Percentiles rank a stretch among this genome's conserved stretches.
Evolutionary conservation across 2,113 vertebrate species (phyloP).

Genomic region (Coturnix japonica): DNA sequence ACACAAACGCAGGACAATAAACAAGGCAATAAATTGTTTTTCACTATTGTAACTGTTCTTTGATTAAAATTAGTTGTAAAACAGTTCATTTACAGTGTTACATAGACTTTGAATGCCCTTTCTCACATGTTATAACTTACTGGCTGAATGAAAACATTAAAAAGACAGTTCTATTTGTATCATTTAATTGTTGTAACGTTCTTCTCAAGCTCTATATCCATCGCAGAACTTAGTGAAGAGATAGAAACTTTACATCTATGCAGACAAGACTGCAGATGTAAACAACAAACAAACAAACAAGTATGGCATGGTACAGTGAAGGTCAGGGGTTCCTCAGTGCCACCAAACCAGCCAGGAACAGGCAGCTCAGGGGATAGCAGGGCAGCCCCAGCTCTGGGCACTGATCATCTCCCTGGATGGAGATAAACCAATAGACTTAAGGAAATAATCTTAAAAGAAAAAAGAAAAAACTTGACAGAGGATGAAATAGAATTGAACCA

Average conservation of each 20-base stretch:
- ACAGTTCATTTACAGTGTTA: not conserved
- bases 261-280: not conserved
- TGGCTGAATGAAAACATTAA: not conserved
- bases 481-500: not conserved
- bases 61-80: not conserved
- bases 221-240: not conserved
- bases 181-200: not conserved
- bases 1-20: not conserved
- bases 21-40: not conserved
- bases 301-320: not conserved
- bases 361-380: accelerated
- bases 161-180: not conserved
- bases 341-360: not conserved
- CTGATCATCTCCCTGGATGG: not conserved
- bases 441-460: not conserved
- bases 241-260: not conserved
- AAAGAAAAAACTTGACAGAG: not conserved
- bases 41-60: not conserved
- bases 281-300: not conserved
- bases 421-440: not conserved
- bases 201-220: not conserved
- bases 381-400: accelerated
- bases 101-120: not conserved
- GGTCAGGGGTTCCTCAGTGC: not conserved
- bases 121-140: not conserved